Percentiles rank a stretch among this genome's conserved stretches.
These are phyloP conservation scores for Monochamus alternatus DNA, from an alignment of 2,888 invertebrate genomes.

Conservation along the genomic window DNA sequence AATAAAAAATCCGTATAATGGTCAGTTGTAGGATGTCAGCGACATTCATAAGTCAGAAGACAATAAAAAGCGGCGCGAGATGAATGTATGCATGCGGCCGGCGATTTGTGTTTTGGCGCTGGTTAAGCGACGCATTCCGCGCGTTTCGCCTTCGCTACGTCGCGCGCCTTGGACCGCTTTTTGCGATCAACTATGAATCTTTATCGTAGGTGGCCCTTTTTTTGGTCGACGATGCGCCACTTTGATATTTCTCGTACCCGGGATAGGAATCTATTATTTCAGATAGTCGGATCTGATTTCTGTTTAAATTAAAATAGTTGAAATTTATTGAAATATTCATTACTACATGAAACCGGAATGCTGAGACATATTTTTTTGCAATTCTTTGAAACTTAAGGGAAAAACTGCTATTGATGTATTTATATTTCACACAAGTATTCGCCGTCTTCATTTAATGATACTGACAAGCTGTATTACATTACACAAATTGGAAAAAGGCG, in stretches of 20 bases:
- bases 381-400: constrained; percentile 59
- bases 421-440: constrained; percentile 57
- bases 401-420: constrained; percentile 58
- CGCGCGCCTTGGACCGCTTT: constrained; percentile 62
- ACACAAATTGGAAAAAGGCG: not conserved
- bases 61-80: constrained; percentile 66
- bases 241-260: constrained; percentile 51
- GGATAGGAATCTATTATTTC: constrained; percentile 56
- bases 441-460: constrained; percentile 48
- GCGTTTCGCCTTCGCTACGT: constrained; percentile 62
- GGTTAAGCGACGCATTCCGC: constrained; percentile 68
- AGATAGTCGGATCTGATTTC: constrained; percentile 58
- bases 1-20: constrained; percentile 60
- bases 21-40: constrained; percentile 56
- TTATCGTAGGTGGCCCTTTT: constrained; percentile 65
- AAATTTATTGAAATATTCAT: constrained; percentile 70
- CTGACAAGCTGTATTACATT: constrained; percentile 31
- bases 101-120: constrained; percentile 71
- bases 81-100: constrained; percentile 68
- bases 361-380: constrained; percentile 59
- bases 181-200: constrained; percentile 57
- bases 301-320: constrained; percentile 65
- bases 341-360: constrained; percentile 67
- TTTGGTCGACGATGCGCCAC: constrained; percentile 57
- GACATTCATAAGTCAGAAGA: constrained; percentile 67